A percentile compares a stretch with the other conserved stretches of the same genome.
These are phyloP conservation scores for Drosophila phalerata DNA, from an alignment of 2,888 invertebrate genomes.

Conservation along the genomic window DNA sequence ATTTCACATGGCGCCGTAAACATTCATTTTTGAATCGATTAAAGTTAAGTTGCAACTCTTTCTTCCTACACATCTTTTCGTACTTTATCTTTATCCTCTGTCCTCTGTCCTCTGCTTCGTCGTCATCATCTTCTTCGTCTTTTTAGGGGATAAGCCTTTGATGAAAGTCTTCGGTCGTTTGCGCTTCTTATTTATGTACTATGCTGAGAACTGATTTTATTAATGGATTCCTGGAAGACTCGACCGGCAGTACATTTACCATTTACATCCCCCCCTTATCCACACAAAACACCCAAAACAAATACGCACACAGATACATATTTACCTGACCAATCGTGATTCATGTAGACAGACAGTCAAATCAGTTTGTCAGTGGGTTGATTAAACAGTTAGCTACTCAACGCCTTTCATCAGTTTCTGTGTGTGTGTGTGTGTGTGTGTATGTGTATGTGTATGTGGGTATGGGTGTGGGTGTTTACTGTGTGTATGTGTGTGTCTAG, in stretches of 20 bases:
- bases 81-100: conserved; percentile 7
- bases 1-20: conserved; percentile 42
- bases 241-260: conserved; percentile 3
- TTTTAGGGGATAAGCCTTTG: conserved; percentile 30
- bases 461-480: no score
- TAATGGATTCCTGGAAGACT: conserved; percentile 59
- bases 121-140: conserved; percentile 4
- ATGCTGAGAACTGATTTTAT: conserved; percentile 71
- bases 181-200: conserved; percentile 54
- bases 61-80: neutral
- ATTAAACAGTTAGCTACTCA: conserved; percentile 24
- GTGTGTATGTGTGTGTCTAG: neutral
- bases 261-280: neutral
- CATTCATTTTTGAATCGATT: conserved; percentile 51
- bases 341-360: conserved; percentile 20
- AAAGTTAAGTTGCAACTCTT: conserved; percentile 24
- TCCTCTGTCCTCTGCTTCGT: conserved; percentile 1
- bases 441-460: neutral
- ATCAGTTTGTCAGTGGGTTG: conserved; percentile 38
- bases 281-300: conserved; percentile 2
- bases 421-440: neutral
- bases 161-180: conserved; percentile 43
- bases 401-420: neutral
- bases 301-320: conserved; percentile 1
- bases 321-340: conserved; percentile 29